Base-by-base conservation (phyloP, 2,797 vertebrate species). In the Poeciliopsis gracilis region DNA sequence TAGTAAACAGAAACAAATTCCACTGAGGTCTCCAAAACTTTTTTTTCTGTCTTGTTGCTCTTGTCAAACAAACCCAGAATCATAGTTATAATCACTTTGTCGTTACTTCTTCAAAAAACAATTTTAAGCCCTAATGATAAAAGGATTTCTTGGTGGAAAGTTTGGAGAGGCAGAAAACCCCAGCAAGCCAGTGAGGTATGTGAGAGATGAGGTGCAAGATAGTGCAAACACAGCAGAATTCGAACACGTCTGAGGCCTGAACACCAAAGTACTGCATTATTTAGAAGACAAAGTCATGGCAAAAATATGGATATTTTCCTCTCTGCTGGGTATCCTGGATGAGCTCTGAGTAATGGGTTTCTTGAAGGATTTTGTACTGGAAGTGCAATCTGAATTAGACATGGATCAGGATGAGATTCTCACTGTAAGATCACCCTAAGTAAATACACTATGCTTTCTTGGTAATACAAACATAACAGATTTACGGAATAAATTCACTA, bases 241-340 rank as follows among this genome's bases (percentile, higher is more conserved):
- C 71, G 25, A 86, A 86, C 85, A 82, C 78, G 86, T 89, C 91
- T 43, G 79, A 87, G 88, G 89, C 89, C 88, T 82, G 89, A 93
- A 92, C 91, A 87, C 89, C 91, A 93, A 88, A 85, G 91, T 84
- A 86, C 81, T 95, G 94, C 91, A 95, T 95, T 95, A 95, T 96
- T 95, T 95, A 95, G 86, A 86, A 94, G 93, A 91, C 86, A 78
- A 71, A 87, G 88, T 90, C 90, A 90, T 91, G 89, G 85, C 84
- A 88, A 92, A 91, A 89, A 92, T 92, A 92, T 93, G 86, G 92
- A 93, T 92, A 91, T 87, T 89, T 92, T 93, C 91, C 91, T 85
- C 89, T 90, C 91, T 89, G 83, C 89, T 94, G 89, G 91, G 94
- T 92, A 92, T 91, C 80, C 84, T 81, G 20, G 66, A 30, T 78